Base-by-base conservation (phyloP, 2,113 vertebrate species). In the Labeo catla region DNA sequence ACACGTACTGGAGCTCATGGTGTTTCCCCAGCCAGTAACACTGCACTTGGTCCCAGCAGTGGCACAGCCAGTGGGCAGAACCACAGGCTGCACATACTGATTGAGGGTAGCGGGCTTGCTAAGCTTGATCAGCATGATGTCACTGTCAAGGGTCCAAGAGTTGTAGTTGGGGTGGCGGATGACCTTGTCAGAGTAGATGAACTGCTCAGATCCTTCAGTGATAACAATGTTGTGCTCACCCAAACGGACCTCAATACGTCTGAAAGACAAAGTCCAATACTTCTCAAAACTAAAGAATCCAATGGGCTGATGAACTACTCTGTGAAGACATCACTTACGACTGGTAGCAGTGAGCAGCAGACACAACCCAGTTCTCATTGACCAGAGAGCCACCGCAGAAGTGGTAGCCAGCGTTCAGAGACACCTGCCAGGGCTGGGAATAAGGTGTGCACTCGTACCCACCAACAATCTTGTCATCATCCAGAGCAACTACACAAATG, bases 91-190 rank as follows among this genome's bases (percentile, higher is more conserved):
- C 88, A 95, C 94, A 0, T 89, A 89, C 2, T n/a, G 0, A 36
- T 89, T 95, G 34, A 94, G 4, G 21, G 5, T 0, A 28, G 91
- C 92, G 0, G 93, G 87, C 0, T 65, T 10, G 0, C 59, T 16
- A 89, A 95, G 88, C 65, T 95, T 95, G 84, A 96, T 91, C 57
- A 96, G 80, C 95, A 96, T 96, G 92, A 96, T 93, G 94, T 96
- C 95, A 0, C 93, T 93, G 78, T 95, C 91, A 1, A 95, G 90
- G 65, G 12, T 88, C 57, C 63, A 88, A 2, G 85, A 86, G 19
- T 91, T 12, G 3, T 92, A 94, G 28, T 10, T 2, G 0, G 94
- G 94, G n/a, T 95, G 89, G 0, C 63, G 84, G 89, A 93, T 85
- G 65, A 90, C 43, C 0, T 8, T 50, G 0, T 84, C 23, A 0